Base-by-base conservation (phyloP, 2,113 vertebrate genomes). In the Turnix velox region DNA sequence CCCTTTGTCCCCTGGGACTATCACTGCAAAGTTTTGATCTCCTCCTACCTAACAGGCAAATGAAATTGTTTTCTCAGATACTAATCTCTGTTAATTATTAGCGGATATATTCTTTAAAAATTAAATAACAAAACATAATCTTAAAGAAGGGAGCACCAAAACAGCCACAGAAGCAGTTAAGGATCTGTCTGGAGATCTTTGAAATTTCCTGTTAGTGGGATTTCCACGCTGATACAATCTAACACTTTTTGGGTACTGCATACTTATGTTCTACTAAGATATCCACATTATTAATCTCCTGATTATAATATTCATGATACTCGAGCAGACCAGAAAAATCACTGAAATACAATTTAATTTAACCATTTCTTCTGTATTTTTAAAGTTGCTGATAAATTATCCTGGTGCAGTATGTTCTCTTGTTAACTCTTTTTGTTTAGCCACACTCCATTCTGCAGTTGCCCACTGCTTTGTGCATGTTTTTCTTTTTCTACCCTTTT, bases 201-300 rank as follows among this genome's bases (percentile, higher is more conserved):
- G 92, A 96, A 96, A 95, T 94, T 88, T 81, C 92, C 77, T 10
- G 14, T 92, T 84, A 88, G 78, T 92, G 79, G 92, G 81, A 96
- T 96, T 96, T 96, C 92, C 95, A 97, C 42, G 81, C 93, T 96
- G 96, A 97, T 97, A 94, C 58, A 39, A 97, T 97, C 96, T 94
- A 77, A 77, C 52, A 95, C 24, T 71, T 96, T 91, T 57, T 37
- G 46, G 39, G 49, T 43, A 90, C 73, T 91, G 14, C 72, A 31
- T 87, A 66, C 27, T 95, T 95, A 80, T 84, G 81, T 88, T 96
- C 91, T 91, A 84, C 81, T 71, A 78, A 88, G 84, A 96, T 96
- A 96, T 95, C 92, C 78, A 69, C 82, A 89, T 95, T 94, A 95
- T 87, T 92, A 92, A 23, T 93, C 94, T 94, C 83, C 74, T 92